Percentiles rank a stretch among this genome's conserved stretches.
phyloP scores from a whole-genome alignment of 2,888 invertebrate genomes.

The Ochropleura leucogaster region DNA sequence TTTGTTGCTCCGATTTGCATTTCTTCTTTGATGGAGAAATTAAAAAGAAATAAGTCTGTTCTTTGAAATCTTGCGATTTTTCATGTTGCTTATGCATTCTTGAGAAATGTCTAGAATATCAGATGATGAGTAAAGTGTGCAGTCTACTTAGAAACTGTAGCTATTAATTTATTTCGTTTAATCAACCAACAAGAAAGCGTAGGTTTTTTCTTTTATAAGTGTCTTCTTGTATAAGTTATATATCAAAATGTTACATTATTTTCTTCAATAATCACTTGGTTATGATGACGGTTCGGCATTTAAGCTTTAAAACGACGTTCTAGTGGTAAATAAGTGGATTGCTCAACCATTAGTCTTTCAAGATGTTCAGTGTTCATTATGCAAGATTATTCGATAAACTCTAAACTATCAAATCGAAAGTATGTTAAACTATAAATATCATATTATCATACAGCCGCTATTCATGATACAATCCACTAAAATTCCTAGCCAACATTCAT shows the following conservation, averaged over 20 bases:
- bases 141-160: neutral
- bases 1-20: constrained; percentile 72
- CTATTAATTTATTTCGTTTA: constrained; percentile 21
- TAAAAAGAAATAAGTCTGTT: constrained; percentile 53
- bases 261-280: neutral
- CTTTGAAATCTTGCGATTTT: constrained; percentile 39
- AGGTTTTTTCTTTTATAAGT: too few relatives aligned
- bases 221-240: too few relatives aligned
- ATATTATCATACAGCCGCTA: neutral
- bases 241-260: too few relatives aligned
- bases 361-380: neutral
- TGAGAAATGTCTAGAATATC: constrained; percentile 27
- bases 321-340: neutral
- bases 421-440: neutral
- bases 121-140: neutral
- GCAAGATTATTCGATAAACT: neutral
- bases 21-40: constrained; percentile 60
- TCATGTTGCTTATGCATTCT: constrained; percentile 8
- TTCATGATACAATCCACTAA: constrained; percentile 24
- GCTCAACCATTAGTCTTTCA: neutral
- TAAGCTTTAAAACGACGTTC: neutral
- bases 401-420: neutral
- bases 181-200: neutral
- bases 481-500: constrained; percentile 50
- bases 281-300: neutral